Evolutionary conservation across 2,797 vertebrate genomes (phyloP).

Genomic region (Crotalus adamanteus): DNA sequence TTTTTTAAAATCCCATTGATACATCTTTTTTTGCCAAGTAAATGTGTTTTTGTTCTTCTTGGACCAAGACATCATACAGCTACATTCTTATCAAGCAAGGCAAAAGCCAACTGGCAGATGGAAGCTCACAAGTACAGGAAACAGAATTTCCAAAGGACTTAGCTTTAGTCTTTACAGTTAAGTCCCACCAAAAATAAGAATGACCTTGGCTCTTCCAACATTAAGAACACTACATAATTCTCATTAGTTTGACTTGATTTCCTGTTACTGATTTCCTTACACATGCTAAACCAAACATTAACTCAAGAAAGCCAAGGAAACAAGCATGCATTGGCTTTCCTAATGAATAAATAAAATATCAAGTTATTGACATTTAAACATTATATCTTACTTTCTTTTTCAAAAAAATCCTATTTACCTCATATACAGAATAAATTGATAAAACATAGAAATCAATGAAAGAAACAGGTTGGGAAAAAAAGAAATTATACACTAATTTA

Average conservation of each 20-base stretch:
- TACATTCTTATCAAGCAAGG: constrained; percentile 10
- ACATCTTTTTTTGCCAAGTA: background rate
- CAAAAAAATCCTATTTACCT: background rate
- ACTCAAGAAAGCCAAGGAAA: constrained; percentile 23
- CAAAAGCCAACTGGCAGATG: constrained; percentile 13
- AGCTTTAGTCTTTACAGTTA: background rate
- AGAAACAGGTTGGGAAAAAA: background rate
- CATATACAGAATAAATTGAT: background rate
- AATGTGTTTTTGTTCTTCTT: constrained; percentile 2
- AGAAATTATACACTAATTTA: background rate
- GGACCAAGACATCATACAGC: constrained; percentile 11
- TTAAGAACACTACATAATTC: constrained; percentile 29
- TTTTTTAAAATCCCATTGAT: background rate
- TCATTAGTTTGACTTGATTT: constrained; percentile 27
- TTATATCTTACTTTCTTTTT: background rate
- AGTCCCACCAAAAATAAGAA: constrained; percentile 1
- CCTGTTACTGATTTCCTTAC: background rate
- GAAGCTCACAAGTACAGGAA: background rate
- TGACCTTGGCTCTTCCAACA: background rate
- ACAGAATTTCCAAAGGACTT: background rate
- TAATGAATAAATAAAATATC: background rate
- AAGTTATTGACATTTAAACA: background rate
- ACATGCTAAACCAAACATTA: constrained; percentile 28
- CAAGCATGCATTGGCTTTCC: background rate
- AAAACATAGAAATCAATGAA: background rate